A percentile compares a stretch with the other conserved stretches of the same genome.
Evolutionary conservation across 2,797 vertebrate species (phyloP).

Genomic region (Erethizon dorsatum): DNA sequence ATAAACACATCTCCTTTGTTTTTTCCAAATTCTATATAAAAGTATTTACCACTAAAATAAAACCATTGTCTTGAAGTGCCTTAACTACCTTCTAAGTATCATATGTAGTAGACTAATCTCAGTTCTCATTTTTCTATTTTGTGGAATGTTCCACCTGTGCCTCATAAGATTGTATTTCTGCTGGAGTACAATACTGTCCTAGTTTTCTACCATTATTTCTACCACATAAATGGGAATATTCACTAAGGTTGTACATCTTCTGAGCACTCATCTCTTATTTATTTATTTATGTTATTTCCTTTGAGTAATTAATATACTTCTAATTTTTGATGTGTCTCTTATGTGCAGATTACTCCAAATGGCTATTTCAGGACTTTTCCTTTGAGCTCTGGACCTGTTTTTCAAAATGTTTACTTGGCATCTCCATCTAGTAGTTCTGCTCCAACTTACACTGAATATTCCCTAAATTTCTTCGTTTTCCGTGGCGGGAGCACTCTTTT

Average conservation of each 20-base stretch:
- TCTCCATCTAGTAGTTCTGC: background rate
- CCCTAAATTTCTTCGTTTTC: background rate
- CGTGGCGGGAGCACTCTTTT: background rate
- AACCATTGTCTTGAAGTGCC: background rate
- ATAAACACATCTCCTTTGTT: background rate
- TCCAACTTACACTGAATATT: background rate
- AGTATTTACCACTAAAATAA: background rate
- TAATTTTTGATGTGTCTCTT: background rate
- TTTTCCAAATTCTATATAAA: background rate
- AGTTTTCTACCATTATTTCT: background rate
- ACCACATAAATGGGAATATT: background rate
- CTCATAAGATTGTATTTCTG: background rate
- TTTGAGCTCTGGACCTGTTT: background rate
- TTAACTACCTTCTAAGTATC: background rate
- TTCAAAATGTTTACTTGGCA: background rate
- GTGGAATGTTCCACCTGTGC: background rate
- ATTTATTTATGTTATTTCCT: background rate
- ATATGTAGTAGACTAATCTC: background rate
- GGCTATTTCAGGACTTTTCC: background rate
- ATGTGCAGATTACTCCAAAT: background rate
- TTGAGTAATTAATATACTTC: background rate
- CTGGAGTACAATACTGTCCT: background rate
- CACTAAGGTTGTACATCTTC: background rate
- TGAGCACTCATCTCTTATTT: background rate
- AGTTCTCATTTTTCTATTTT: background rate